phyloP scores from a whole-genome alignment of 2,113 vertebrate species.

The Bostrychus sinensis region DNA sequence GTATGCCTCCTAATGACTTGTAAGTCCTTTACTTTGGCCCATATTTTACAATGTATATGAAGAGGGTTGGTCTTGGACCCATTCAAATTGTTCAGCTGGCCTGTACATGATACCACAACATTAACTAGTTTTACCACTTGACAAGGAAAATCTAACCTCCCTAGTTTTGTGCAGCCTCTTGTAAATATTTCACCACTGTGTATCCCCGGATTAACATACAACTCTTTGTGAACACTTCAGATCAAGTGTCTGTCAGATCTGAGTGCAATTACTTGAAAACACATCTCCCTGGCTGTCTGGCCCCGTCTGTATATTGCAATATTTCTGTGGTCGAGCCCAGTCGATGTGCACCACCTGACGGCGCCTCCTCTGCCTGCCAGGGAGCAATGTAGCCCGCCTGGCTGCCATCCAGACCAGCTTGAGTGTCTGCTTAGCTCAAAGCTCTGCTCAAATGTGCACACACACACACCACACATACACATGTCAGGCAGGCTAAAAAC shows the following conservation, averaged over 20 bases:
- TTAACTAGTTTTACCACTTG: slow-evolving; percentile 29
- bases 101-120: slow-evolving; percentile 5
- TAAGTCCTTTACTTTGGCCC: too few species aligned
- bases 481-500: slow-evolving; percentile 39
- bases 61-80: too few species aligned
- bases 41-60: too few species aligned
- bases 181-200: slow-evolving; percentile 31
- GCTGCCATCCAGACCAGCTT: slow-evolving; percentile 78
- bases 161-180: slow-evolving; percentile 9
- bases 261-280: slow-evolving; percentile 63
- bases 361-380: slow-evolving; percentile 75
- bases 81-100: background rate
- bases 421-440: slow-evolving; percentile 73
- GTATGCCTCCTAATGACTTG: too few species aligned
- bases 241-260: slow-evolving; percentile 56
- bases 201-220: slow-evolving; percentile 40
- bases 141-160: slow-evolving; percentile 31
- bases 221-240: slow-evolving; percentile 43
- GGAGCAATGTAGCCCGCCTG: slow-evolving; percentile 71
- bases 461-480: slow-evolving; percentile 32
- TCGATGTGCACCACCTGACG: slow-evolving; percentile 76
- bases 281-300: slow-evolving; percentile 50
- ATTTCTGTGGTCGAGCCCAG: slow-evolving; percentile 71
- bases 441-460: slow-evolving; percentile 38
- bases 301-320: slow-evolving; percentile 57